These are phyloP conservation scores for Bothrops jararaca DNA, from an alignment of 2,113 vertebrate genomes.

Conservation along the genomic window DNA sequence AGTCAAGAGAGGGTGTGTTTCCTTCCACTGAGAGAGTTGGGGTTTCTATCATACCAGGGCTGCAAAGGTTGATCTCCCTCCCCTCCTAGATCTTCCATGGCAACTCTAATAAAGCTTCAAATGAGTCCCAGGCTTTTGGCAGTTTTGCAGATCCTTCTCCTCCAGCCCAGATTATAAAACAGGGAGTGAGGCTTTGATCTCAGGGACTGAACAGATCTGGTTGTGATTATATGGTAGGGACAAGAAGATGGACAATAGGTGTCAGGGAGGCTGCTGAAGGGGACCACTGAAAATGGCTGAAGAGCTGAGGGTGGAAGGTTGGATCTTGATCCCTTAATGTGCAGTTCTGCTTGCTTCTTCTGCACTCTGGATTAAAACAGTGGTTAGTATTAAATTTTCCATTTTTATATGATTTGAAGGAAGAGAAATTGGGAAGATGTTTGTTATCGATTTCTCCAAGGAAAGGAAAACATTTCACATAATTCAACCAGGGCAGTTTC, in stretches of 20 bases:
- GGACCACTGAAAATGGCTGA: background rate
- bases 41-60: constrained; percentile 44
- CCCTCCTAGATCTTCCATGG: constrained; percentile 60
- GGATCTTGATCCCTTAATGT: background rate
- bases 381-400: background rate
- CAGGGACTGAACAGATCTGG: background rate
- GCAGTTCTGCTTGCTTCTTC: background rate
- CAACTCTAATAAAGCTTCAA: constrained; percentile 60
- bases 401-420: background rate
- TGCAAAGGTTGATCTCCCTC: constrained; percentile 52
- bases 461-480: background rate
- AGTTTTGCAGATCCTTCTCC: background rate
- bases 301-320: background rate
- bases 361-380: background rate
- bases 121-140: constrained; percentile 59
- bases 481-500: background rate
- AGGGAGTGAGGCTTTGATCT: background rate
- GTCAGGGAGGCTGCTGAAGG: background rate
- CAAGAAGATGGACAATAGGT: background rate
- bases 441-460: background rate
- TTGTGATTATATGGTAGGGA: background rate
- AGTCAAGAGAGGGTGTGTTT: constrained; percentile 59
- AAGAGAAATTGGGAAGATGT: background rate
- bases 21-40: constrained; percentile 60
- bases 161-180: background rate